Evolutionary conservation across 2,888 invertebrate genomes (phyloP), one percentile per base, ranked within the genome.

Genomic region (Fragum whitleyi): DNA sequence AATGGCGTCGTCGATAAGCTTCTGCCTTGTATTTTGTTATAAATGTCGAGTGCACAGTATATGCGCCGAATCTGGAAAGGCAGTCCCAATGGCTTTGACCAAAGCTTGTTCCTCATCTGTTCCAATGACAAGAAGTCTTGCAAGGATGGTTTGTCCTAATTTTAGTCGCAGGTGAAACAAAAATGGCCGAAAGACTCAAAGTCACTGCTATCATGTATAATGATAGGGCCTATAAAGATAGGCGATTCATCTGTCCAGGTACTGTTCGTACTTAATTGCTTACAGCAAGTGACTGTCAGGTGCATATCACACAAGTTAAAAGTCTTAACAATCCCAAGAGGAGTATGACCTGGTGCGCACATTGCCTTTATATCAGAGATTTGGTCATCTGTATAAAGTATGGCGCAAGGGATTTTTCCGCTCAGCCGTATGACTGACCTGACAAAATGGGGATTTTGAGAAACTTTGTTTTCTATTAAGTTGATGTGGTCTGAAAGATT

Each of bases 181-280:
- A 79, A 79, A 28, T 75, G 72, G 39, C 77, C 42, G 51, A 75
- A 85, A 3, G 76, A 72, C 9, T 78, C 82, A 36, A 74, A 81
- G 51, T 86, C 80, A 65, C 77, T 81, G 39, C 77, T 81, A 55
- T 81, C 77, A 26, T 83, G 81, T 6, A 83, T 77, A 29, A 74
- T 78, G 32, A 84, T 28, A 19, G 86, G 80, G 26, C 82, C 80
- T 11, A 82, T 6, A 47, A 86, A 84, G 14, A 86, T 53, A 3
- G 84, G 86, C n/a, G 1, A 68, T 21, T 76, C 69, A 3, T 21
- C 47, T 9, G 79, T 67, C 19, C 47, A 70, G 14, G 59, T 57
- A 19, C 32, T 67, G 16, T 21, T 39, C 0, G 79, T 81, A 1
- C 57, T 21, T 6, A 79, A 19, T n/a, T 84, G 76, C 47, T 83